Percentiles rank a stretch among this genome's conserved stretches.
phyloP scores from a whole-genome alignment of 2,888 invertebrate species.

The Timema cristinae region DNA sequence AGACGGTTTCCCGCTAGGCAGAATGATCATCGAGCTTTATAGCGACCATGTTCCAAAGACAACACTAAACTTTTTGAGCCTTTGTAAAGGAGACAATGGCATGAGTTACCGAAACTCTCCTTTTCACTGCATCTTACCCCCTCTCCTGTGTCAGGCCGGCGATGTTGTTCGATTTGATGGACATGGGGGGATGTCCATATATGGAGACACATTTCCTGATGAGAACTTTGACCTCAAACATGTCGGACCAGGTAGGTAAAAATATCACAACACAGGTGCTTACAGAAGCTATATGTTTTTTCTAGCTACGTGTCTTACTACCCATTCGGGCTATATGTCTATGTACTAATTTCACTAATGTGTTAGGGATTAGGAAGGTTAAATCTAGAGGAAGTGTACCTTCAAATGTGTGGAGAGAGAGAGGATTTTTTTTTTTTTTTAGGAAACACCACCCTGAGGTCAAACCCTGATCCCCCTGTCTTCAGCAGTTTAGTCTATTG shows the following conservation, averaged over 20 bases:
- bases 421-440: no score
- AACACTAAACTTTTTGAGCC: constrained; percentile 42
- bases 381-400: no score
- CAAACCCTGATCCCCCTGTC: no score
- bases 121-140: constrained; percentile 55
- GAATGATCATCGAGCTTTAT: constrained; percentile 43
- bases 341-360: no score
- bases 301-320: neutral
- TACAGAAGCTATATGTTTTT: neutral
- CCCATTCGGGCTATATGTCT: no score
- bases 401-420: no score
- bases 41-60: constrained; percentile 42
- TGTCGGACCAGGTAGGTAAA: constrained; percentile 46
- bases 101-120: constrained; percentile 40
- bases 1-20: constrained; percentile 37
- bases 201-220: constrained; percentile 44
- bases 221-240: constrained; percentile 51
- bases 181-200: constrained; percentile 50
- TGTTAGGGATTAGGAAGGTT: no score
- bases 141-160: constrained; percentile 56
- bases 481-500: no score
- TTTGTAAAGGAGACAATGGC: constrained; percentile 41
- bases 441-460: no score
- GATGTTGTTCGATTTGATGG: constrained; percentile 57
- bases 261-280: neutral